These are phyloP conservation scores for Scytalopus superciliaris DNA, from an alignment of 2,113 vertebrate genomes.

Conservation along the genomic window DNA sequence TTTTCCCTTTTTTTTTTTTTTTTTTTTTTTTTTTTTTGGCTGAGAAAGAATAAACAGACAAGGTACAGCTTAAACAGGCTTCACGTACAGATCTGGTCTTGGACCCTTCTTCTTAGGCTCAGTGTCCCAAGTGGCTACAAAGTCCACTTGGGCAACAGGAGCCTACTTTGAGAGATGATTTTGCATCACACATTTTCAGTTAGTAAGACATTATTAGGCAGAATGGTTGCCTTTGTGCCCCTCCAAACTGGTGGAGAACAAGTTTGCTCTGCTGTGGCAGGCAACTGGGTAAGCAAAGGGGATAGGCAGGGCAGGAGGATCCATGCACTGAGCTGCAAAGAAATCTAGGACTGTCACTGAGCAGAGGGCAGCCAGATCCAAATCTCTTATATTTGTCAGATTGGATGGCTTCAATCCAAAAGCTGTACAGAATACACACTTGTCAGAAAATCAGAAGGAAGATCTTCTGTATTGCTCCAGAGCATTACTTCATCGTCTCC, in stretches of 20 bases:
- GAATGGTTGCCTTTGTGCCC: fast-evolving
- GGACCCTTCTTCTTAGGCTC: not conserved
- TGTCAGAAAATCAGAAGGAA: not conserved
- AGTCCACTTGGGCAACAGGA: not conserved
- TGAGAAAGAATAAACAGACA: not conserved
- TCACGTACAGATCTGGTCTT: not conserved
- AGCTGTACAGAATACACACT: not conserved
- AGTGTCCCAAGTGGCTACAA: not conserved
- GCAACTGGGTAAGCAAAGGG: not conserved
- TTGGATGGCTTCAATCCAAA: not conserved
- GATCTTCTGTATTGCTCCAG: not conserved
- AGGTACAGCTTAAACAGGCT: not conserved
- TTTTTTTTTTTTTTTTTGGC: too few species aligned
- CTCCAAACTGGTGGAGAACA: not conserved
- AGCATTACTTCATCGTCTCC: not conserved
- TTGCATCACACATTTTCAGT: not conserved
- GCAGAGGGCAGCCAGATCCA: not conserved
- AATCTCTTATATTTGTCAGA: not conserved
- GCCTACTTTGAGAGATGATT: not conserved
- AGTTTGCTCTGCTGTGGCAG: not conserved
- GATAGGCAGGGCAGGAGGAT: not conserved
- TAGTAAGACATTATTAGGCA: not conserved
- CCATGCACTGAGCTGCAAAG: not conserved
- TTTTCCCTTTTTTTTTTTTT: too few species aligned
- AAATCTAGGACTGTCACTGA: fast-evolving